These are phyloP conservation scores for Intellagama lesueurii DNA, from an alignment of 2,797 vertebrate genomes.

Conservation along the genomic window DNA sequence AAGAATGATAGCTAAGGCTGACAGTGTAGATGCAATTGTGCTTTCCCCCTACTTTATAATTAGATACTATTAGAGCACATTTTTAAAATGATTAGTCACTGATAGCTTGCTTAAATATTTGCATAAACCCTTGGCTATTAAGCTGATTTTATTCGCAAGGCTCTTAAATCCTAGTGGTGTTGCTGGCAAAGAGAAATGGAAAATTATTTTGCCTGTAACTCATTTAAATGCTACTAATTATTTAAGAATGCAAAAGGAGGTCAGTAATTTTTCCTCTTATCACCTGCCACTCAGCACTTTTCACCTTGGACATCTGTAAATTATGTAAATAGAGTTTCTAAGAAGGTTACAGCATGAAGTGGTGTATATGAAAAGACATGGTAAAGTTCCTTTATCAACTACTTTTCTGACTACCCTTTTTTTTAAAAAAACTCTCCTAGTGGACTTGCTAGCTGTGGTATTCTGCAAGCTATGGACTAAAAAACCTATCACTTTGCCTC, in stretches of 20 bases:
- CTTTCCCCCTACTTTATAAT: slow-evolving; percentile 67
- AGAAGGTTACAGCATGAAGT: background rate
- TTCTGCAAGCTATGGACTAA: background rate
- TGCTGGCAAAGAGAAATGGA: slow-evolving; percentile 41
- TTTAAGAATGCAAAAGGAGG: slow-evolving; percentile 45
- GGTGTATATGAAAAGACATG: background rate
- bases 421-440: too few species aligned
- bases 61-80: slow-evolving; percentile 75
- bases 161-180: slow-evolving; percentile 55
- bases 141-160: slow-evolving; percentile 61
- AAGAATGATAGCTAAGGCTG: slow-evolving; percentile 63
- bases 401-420: too few species aligned
- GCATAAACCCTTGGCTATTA: slow-evolving; percentile 74
- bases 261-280: slow-evolving; percentile 42
- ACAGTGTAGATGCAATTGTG: slow-evolving; percentile 63
- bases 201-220: slow-evolving; percentile 66
- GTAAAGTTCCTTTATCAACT: too few species aligned
- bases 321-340: slow-evolving; percentile 2
- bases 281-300: slow-evolving; percentile 51
- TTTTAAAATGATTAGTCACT: slow-evolving; percentile 76
- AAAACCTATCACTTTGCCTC: background rate
- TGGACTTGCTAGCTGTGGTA: too few species aligned
- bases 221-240: slow-evolving; percentile 47
- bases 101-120: slow-evolving; percentile 72
- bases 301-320: background rate